These are phyloP conservation scores for Pangasianodon hypophthalmus DNA, from an alignment of 2,113 vertebrate species.

Conservation along the genomic window DNA sequence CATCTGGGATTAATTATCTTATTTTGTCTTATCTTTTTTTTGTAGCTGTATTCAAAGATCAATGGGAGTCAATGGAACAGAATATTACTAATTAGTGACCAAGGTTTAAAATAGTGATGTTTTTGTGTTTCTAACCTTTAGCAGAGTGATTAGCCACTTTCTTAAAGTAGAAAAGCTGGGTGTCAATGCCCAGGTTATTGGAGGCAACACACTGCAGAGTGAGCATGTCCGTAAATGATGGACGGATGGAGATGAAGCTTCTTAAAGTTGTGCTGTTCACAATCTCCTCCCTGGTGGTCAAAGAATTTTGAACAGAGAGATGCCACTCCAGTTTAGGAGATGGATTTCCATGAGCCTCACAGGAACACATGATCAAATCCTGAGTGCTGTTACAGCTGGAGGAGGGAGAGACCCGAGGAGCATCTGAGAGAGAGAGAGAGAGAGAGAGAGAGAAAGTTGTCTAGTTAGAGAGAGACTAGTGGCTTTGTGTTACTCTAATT, in stretches of 20 bases:
- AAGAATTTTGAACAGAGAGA: conserved; percentile 56
- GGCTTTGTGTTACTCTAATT: too few relatives aligned
- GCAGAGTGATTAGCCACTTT: not conserved
- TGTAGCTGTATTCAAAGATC: not conserved
- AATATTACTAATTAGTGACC: not conserved
- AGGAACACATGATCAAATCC: conserved; percentile 34
- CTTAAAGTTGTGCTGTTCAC: conserved; percentile 33
- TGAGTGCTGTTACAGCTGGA: conserved; percentile 11
- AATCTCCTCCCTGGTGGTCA: conserved; percentile 46
- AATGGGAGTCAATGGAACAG: not conserved
- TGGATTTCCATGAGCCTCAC: conserved; percentile 69
- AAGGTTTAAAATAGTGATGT: not conserved
- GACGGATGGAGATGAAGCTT: conserved; percentile 57
- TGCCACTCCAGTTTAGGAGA: conserved; percentile 64
- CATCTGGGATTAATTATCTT: not conserved
- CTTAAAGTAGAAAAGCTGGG: not conserved
- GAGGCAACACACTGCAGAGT: conserved; percentile 62
- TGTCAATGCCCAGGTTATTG: conserved; percentile 49
- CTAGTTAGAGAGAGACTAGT: too few relatives aligned
- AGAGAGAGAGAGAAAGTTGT: not conserved
- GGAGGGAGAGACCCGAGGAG: not conserved
- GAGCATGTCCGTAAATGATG: conserved; percentile 20
- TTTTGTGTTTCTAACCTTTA: not conserved
- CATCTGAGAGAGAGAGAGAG: conserved; percentile 26
- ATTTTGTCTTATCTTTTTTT: not conserved